Evolutionary conservation across 1,140 invertebrate genomes (phyloP).

Genomic region (Luehdorfia chinensis): DNA sequence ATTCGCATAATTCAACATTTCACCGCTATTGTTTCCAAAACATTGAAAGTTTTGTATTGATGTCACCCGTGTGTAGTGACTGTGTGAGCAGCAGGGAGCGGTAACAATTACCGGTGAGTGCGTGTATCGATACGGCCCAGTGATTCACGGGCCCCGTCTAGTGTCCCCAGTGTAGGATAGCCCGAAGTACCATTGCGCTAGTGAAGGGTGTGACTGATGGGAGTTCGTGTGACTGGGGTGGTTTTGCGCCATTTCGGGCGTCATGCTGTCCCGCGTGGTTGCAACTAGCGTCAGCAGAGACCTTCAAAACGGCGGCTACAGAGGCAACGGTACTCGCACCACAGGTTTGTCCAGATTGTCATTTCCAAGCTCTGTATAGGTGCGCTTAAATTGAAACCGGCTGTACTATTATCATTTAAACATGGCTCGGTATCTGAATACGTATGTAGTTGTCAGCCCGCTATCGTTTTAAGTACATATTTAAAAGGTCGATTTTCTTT

Average conservation of each 20-base stretch:
- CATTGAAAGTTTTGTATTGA: constrained; percentile 47
- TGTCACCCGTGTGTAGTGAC: constrained; percentile 45
- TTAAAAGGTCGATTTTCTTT: too few species aligned
- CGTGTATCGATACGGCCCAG: constrained; percentile 56
- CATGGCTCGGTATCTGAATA: too few species aligned
- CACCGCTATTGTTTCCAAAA: constrained; percentile 54
- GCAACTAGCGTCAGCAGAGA: constrained; percentile 46
- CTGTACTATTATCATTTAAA: too few species aligned
- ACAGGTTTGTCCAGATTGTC: constrained; percentile 37
- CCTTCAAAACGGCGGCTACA: constrained; percentile 61
- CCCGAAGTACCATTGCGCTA: constrained; percentile 30
- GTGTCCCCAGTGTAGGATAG: constrained; percentile 54
- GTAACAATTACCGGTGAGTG: constrained; percentile 55
- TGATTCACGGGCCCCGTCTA: constrained; percentile 39
- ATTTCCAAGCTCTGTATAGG: too few species aligned
- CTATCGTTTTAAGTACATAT: too few species aligned
- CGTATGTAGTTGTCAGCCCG: too few species aligned
- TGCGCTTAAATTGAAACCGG: too few species aligned
- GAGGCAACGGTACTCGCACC: constrained; percentile 53
- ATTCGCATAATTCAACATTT: constrained; percentile 25
- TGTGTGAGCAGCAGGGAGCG: constrained; percentile 49
- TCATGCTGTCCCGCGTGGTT: constrained; percentile 58
- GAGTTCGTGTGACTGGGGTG: constrained; percentile 43
- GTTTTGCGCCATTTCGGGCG: constrained; percentile 37
- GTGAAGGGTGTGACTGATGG: constrained; percentile 59